A percentile compares a stretch with the other conserved stretches of the same genome.
phyloP scores from a whole-genome alignment of 1,140 invertebrate genomes.

The Metopolophium dirhodum region DNA sequence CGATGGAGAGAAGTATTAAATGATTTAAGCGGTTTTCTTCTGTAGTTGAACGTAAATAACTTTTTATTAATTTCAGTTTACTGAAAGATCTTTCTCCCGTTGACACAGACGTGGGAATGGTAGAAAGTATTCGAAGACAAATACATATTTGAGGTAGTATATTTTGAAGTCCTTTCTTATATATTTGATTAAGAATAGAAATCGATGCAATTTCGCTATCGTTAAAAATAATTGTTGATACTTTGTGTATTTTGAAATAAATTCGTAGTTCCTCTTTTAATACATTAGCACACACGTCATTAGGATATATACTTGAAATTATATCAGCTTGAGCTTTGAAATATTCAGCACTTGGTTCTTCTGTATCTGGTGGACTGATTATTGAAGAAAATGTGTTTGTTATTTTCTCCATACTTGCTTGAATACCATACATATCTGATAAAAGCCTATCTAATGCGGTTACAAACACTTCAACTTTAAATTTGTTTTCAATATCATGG shows the following conservation, averaged over 20 bases:
- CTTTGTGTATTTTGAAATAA: neutral
- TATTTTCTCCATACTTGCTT: neutral
- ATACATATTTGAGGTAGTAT: neutral
- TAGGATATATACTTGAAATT: neutral
- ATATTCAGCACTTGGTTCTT: neutral
- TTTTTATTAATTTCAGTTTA: slow-evolving; percentile 16
- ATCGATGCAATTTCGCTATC: neutral
- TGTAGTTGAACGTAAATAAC: neutral
- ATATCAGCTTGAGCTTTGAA: neutral
- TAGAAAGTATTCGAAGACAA: slow-evolving; percentile 19
- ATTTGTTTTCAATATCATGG: neutral
- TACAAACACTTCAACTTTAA: slow-evolving; percentile 9
- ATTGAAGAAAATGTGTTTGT: neutral
- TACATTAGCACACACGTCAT: slow-evolving; percentile 7
- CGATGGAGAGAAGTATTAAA: neutral
- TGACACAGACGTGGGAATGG: neutral
- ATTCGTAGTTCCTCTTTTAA: slow-evolving; percentile 12
- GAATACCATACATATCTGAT: neutral
- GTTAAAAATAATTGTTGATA: neutral
- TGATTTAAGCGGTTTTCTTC: neutral
- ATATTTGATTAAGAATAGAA: neutral
- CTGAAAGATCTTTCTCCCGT: slow-evolving; percentile 2
- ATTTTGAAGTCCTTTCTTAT: neutral
- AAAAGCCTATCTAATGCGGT: slow-evolving; percentile 2
- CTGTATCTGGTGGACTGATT: neutral